Evolutionary conservation across 2,888 invertebrate species (phyloP), one percentile per base, ranked within the genome.

Genomic region (Anoplius nigerrimus): DNA sequence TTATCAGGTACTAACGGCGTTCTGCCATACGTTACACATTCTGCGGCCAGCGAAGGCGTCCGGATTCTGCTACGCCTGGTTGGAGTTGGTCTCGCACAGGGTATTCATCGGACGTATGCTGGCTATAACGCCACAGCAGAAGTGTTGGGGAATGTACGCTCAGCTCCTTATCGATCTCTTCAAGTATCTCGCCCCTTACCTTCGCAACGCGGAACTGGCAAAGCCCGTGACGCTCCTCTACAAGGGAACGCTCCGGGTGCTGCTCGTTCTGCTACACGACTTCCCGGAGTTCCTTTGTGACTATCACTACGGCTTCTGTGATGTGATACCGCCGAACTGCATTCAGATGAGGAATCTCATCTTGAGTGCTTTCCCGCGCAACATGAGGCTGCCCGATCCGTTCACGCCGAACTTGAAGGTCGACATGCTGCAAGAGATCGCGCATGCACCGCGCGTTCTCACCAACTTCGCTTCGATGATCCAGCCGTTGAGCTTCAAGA

Each of bases 251-350:
- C 90, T 99, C 54, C 93, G 98, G 73, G 97, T 99, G 8, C 91
- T 99, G 59, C 91, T 99, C 46, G 98, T 99, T 0, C 90, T 99
- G 34, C 91, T 99, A 13, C 99, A 99, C 87, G 99, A 99, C 89
- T 99, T 99, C 89, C 99, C 99, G 0, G 99, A 99, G 90, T 98
- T 99, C 89, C 92, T 99, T 59, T 99, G 99, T 89, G 99, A 99
- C 88, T 99, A 98, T 89, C 98, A 99, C 89, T 99, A 99, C 89
- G 97, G 97, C 53, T 98, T 99, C 90, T 99, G 99, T 89, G 99
- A 99, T 89, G 98, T 97, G 71, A 99, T 99, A 82, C 99, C 99
- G 55, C 97, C 99, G 2, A 99, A 99, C 89, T 99, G 99, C 90
- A 98, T 99, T 79, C 99, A 97, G 89, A 97, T 99, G 97, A 92